Base-by-base conservation (phyloP, 1,140 invertebrate species). In the Stegodyphus mimosarum region DNA sequence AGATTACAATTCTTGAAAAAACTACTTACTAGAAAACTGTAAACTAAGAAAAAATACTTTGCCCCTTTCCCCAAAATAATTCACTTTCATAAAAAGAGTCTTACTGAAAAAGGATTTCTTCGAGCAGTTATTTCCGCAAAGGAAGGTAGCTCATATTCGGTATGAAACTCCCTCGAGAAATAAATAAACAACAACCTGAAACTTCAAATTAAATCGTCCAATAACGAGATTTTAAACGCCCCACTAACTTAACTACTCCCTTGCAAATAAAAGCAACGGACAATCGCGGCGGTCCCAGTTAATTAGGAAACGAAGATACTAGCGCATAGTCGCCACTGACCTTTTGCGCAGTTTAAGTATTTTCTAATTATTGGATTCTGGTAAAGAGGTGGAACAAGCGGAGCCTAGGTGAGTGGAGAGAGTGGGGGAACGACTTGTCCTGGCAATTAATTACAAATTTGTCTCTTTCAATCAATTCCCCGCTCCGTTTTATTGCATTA, bases 181-280 rank as follows among this genome's bases (percentile, higher is more conserved):
- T 33, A 3, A 33, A 33, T 33, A 33, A 33, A 33, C 33, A 33
- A 33, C 33, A 33, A 33, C 33, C 1, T 33, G 3, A 33, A 33
- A 33, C 33, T 33, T 33, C 10, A 66, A 66, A 77, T 77, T 67
- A 66, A 77, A 77, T 77, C 15, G 33, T 50, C 11, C 33, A 51
- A 11, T 77, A 80, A 63, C 53, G 67, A 71, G 78, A 60, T 80
- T 80, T 80, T 71, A 80, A 80, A 80, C 78, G 78, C 53, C 33
- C 33, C 33, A 72, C 78, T 71, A 72, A 72, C 33, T 72, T 53
- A 63, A 71, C 17, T 60, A 17, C 67, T 10, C 18, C 55, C 50
- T 9, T 15, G 51, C 52, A 10, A 80, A 80, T 71, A 71, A 72
- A 80, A 80, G 52, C n/a, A 17, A 79, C 55, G 15, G 55, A 11